Conservation (phyloP, 2,888 invertebrate species). For the Macrophya alboannulata region DNA sequence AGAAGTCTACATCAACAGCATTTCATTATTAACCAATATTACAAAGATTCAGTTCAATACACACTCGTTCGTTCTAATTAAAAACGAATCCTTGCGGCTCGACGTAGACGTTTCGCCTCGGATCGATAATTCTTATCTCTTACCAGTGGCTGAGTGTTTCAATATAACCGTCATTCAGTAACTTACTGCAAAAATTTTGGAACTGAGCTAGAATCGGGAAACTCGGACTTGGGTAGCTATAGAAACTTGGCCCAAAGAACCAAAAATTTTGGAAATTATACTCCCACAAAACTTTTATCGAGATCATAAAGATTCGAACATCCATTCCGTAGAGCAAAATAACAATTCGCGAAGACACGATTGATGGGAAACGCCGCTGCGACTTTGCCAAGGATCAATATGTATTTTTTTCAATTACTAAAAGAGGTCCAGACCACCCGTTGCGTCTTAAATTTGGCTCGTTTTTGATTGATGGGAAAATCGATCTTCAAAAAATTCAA, state of each 20-base stretch:
- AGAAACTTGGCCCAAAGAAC: neutral
- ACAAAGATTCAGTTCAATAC: neutral
- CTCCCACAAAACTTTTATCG: neutral
- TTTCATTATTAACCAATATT: neutral
- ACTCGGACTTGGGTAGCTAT: neutral
- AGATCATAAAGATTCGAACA: neutral
- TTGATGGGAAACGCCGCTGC: neutral
- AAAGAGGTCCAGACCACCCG: no score
- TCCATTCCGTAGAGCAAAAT: neutral
- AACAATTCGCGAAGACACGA: no score
- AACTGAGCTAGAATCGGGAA: neutral
- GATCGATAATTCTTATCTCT: neutral
- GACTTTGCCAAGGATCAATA: no score
- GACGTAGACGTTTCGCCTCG: neutral
- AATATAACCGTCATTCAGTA: slow-evolving; percentile 5
- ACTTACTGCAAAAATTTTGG: neutral
- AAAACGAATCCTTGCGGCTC: neutral
- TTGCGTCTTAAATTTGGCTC: no score
- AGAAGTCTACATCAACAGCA: no score
- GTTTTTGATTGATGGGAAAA: no score
- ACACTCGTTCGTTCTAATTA: neutral
- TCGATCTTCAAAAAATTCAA: no score
- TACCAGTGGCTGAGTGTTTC: neutral
- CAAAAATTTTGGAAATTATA: neutral
- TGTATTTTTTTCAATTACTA: no score